phyloP scores from a whole-genome alignment of 2,797 vertebrate genomes.

The Propithecus deckenii region DNA sequence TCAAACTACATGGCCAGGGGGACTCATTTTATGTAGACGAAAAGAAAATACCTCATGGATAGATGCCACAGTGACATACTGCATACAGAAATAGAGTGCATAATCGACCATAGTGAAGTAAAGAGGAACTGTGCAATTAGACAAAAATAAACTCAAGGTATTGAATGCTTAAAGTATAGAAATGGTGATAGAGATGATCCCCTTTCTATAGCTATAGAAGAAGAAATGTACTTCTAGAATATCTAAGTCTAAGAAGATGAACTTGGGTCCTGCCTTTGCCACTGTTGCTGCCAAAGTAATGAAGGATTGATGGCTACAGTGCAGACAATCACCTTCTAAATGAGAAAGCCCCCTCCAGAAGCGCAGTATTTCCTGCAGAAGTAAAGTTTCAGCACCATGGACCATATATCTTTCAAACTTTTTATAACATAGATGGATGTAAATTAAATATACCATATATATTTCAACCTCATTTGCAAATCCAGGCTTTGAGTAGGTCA shows the following conservation, averaged over 20 bases:
- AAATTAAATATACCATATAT: background rate
- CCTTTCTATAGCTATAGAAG: background rate
- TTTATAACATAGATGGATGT: background rate
- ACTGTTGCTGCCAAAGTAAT: background rate
- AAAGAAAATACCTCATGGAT: background rate
- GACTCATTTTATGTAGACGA: background rate
- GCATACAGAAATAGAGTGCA: background rate
- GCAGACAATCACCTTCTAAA: background rate
- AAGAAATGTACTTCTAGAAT: background rate
- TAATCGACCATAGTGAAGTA: background rate
- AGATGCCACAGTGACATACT: background rate
- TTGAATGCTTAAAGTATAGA: background rate
- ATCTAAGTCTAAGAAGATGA: background rate
- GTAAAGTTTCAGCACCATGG: background rate
- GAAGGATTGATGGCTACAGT: background rate
- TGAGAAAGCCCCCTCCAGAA: background rate
- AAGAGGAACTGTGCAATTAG: background rate
- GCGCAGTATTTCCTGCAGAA: background rate
- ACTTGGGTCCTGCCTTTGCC: background rate
- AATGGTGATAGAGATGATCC: background rate
- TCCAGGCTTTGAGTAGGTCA: slow-evolving; percentile 21
- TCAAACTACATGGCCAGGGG: background rate
- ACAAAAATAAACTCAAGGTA: background rate
- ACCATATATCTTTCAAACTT: slow-evolving; percentile 19
- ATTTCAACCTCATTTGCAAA: slow-evolving; percentile 50